These are phyloP conservation scores for western clawed frog (Xenopus tropicalis) DNA, from an alignment of 2,113 vertebrate species.

Conservation along the genomic window DNA sequence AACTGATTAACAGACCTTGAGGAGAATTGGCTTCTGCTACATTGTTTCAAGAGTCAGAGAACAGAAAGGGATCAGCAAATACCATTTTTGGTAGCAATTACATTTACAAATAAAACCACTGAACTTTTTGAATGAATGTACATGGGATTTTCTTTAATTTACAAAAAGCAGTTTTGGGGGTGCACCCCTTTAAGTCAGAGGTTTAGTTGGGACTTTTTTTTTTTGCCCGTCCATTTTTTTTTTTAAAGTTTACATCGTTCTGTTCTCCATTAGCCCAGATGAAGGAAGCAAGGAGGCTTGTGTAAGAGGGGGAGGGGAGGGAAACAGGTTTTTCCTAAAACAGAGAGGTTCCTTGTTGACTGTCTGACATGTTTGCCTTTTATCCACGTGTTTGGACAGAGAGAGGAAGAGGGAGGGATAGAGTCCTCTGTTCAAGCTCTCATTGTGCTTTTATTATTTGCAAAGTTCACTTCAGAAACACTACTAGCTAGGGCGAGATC, in stretches of 20 bases:
- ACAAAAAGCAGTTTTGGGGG: no score
- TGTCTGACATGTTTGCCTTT: constrained; percentile 45
- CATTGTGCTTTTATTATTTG: constrained; percentile 52
- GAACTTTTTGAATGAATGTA: no score
- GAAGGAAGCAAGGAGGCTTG: constrained; percentile 41
- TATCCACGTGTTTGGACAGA: constrained; percentile 46
- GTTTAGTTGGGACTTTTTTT: no score
- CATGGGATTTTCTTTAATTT: no score
- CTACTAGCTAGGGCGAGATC: constrained; percentile 27
- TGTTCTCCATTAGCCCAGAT: constrained; percentile 41
- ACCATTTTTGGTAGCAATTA: no score
- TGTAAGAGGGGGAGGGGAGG: constrained; percentile 39
- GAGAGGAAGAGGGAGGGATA: constrained; percentile 41
- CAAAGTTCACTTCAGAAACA: constrained; percentile 52
- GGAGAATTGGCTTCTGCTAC: no score
- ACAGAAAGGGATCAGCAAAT: no score
- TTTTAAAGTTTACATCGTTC: constrained; percentile 40
- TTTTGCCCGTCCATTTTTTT: background rate
- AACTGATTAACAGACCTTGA: no score
- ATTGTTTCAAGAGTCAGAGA: no score
- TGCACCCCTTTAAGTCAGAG: no score
- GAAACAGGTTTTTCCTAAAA: constrained; percentile 47
- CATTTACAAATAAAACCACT: no score
- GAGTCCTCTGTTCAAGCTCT: constrained; percentile 44
- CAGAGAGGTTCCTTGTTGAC: constrained; percentile 46